phyloP scores from a whole-genome alignment of 2,888 invertebrate species.

The Clivina fossor region DNA sequence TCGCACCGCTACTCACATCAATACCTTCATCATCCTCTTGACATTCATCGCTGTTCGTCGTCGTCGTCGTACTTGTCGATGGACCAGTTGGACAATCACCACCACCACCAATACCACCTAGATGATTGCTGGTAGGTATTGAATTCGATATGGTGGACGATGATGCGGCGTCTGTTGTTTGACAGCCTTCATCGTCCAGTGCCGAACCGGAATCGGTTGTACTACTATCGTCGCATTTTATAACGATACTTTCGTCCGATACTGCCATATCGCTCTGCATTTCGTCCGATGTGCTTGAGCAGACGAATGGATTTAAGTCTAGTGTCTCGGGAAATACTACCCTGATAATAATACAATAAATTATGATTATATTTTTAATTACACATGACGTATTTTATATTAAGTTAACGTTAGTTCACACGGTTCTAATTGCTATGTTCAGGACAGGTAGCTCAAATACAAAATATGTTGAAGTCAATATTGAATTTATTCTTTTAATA shows the following conservation, averaged over 20 bases:
- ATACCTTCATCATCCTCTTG: slow-evolving; percentile 67
- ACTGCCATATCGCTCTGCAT: too few species aligned
- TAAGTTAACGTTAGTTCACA: too few species aligned
- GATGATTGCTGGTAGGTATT: slow-evolving; percentile 46
- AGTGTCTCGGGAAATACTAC: slow-evolving; percentile 79
- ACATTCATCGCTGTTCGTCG: slow-evolving; percentile 47
- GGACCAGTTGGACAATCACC: too few species aligned
- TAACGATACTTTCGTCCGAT: slow-evolving; percentile 42
- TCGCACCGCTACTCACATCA: slow-evolving; percentile 60
- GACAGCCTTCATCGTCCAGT: slow-evolving; percentile 63
- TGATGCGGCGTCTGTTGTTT: slow-evolving; percentile 53
- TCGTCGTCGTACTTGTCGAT: background rate
- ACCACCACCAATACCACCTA: too few species aligned
- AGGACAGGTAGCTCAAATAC: too few species aligned
- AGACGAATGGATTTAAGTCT: slow-evolving; percentile 74
- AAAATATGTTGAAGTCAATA: too few species aligned
- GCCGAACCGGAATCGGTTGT: slow-evolving; percentile 72
- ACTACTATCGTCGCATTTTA: slow-evolving; percentile 66
- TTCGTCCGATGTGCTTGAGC: slow-evolving; percentile 47
- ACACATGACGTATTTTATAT: too few species aligned
- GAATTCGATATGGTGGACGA: slow-evolving; percentile 47
- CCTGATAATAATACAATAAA: slow-evolving; percentile 54
- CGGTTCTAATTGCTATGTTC: too few species aligned
- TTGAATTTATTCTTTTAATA: too few species aligned
- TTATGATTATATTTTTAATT: background rate